phyloP scores from a whole-genome alignment of 2,888 invertebrate species.

The Caenorhabditis panamensis region DNA sequence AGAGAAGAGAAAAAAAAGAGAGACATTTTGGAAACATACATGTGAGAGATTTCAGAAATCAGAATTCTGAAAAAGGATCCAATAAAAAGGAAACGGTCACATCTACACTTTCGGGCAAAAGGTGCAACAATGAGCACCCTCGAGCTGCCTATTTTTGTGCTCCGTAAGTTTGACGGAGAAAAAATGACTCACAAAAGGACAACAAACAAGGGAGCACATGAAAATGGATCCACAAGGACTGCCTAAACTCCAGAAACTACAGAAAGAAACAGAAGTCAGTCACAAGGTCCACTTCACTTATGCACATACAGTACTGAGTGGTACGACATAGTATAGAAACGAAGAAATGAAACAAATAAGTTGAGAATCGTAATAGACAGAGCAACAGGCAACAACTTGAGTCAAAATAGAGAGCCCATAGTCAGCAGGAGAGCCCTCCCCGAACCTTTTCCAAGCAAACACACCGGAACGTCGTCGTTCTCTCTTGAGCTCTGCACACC shows the following conservation, averaged over 20 bases:
- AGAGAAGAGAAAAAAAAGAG: not conserved
- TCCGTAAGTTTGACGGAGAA: not conserved
- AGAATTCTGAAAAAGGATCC: too few relatives aligned
- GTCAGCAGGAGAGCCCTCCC: constrained; percentile 39
- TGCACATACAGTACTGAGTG: not conserved
- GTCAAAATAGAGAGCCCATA: constrained; percentile 36
- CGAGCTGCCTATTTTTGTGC: not conserved
- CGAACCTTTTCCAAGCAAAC: constrained; percentile 49
- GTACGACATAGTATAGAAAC: constrained; percentile 1
- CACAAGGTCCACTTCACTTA: too few relatives aligned
- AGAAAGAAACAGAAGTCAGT: not conserved
- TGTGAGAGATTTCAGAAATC: not conserved
- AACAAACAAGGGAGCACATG: too few relatives aligned
- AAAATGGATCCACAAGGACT: too few relatives aligned
- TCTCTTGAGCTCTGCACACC: constrained; percentile 29
- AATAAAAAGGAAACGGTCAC: not conserved
- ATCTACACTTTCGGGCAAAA: not conserved
- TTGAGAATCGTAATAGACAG: constrained; percentile 57
- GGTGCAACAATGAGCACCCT: not conserved
- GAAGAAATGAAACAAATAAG: constrained; percentile 30
- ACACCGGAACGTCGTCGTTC: constrained; percentile 47
- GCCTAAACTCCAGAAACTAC: too few relatives aligned
- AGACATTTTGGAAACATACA: not conserved
- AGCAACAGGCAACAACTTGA: constrained; percentile 57
- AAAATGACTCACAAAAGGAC: not conserved